Percentiles rank a stretch among this genome's conserved stretches.
These are phyloP conservation scores for Climacteris rufus DNA, from an alignment of 2,113 vertebrate genomes.

Conservation along the genomic window DNA sequence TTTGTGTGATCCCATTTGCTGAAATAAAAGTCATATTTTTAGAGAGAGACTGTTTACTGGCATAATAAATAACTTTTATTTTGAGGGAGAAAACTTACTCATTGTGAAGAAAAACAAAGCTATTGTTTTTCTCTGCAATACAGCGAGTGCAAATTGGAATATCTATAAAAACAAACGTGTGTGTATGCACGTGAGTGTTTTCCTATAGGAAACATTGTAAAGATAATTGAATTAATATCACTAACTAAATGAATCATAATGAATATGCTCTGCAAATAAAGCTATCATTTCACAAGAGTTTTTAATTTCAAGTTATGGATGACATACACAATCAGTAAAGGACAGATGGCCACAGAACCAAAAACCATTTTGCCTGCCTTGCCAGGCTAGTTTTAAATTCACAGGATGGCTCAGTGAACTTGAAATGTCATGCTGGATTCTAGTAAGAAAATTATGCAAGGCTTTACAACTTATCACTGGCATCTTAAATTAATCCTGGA, in stretches of 20 bases:
- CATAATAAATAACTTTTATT: neutral
- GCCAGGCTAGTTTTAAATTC: neutral
- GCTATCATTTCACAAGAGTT: neutral
- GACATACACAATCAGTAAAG: neutral
- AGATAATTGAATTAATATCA: neutral
- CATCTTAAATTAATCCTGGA: constrained; percentile 42
- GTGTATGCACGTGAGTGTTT: neutral
- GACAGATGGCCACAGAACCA: neutral
- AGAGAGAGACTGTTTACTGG: neutral
- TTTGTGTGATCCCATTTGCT: neutral
- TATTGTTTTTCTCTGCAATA: neutral
- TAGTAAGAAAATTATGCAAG: neutral
- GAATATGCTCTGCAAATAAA: neutral
- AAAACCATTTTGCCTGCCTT: neutral
- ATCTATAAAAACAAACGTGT: rapidly evolving
- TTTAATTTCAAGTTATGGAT: neutral
- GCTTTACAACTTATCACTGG: constrained; percentile 22
- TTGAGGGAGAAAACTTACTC: neutral
- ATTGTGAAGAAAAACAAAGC: neutral
- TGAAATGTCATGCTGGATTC: constrained; percentile 27
- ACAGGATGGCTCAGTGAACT: neutral
- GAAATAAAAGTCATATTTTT: neutral
- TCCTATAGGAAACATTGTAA: neutral
- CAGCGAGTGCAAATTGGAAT: neutral
- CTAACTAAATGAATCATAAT: neutral